These are phyloP conservation scores for Lytechinus pictus DNA, from an alignment of 35 echinoderm and acorn worm species.

Conservation along the genomic window DNA sequence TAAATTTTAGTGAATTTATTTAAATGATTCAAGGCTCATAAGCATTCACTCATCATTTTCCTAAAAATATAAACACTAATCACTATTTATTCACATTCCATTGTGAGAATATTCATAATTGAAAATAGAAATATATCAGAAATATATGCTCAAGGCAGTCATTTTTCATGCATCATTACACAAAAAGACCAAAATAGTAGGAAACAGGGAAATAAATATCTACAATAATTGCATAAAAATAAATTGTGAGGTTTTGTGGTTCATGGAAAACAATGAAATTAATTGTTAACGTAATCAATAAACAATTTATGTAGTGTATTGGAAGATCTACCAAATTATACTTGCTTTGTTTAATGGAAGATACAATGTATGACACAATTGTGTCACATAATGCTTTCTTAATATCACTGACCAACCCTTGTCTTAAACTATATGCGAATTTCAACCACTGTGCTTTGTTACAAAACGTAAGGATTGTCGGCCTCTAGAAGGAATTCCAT, in stretches of 20 bases:
- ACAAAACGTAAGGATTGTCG: neutral
- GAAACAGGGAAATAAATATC: neutral
- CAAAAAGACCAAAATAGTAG: neutral
- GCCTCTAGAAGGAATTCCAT: neutral
- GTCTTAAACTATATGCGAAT: neutral
- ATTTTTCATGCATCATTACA: neutral
- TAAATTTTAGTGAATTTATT: too few relatives aligned
- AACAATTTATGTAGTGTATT: neutral
- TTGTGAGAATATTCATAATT: neutral
- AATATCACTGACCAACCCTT: neutral
- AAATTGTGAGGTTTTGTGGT: neutral
- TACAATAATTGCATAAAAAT: neutral
- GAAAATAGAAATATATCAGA: conserved; percentile 7
- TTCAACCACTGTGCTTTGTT: too few relatives aligned
- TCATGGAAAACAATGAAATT: neutral
- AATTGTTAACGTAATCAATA: neutral
- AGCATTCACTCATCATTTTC: too few relatives aligned
- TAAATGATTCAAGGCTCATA: too few relatives aligned
- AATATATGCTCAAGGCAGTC: conserved; percentile 10
- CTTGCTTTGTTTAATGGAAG: neutral
- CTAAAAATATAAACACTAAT: too few relatives aligned
- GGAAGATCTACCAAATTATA: neutral
- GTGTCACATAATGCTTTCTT: neutral
- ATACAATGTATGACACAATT: neutral
- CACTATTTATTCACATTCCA: too few relatives aligned